These are phyloP conservation scores for Anoncus sp. DNA, from an alignment of 2,888 invertebrate genomes.

Conservation along the genomic window DNA sequence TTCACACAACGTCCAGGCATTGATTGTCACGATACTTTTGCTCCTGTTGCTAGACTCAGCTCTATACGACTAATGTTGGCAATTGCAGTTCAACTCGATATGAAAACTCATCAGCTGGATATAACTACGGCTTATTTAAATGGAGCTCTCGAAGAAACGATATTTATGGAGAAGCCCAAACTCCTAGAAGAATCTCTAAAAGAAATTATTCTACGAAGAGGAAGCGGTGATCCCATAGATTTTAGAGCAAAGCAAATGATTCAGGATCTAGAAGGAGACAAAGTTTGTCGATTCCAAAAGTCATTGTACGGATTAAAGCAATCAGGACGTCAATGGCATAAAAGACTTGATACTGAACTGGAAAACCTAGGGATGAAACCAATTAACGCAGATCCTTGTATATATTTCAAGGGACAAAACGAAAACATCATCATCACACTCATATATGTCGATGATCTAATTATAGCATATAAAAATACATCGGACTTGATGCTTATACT, in stretches of 20 bases:
- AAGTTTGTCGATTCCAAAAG: not conserved
- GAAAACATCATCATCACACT: too few relatives aligned
- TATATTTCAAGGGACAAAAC: too few relatives aligned
- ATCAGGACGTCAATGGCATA: too few relatives aligned
- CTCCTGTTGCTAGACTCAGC: not conserved
- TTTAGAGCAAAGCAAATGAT: too few relatives aligned
- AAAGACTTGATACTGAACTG: too few relatives aligned
- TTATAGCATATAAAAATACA: too few relatives aligned
- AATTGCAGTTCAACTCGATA: not conserved
- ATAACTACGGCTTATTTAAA: slow-evolving; percentile 55
- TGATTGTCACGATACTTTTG: not conserved
- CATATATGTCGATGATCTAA: too few relatives aligned
- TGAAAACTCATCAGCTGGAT: slow-evolving; percentile 48
- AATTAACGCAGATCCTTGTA: too few relatives aligned
- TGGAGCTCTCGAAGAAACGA: slow-evolving; percentile 39
- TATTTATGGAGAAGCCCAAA: slow-evolving; percentile 48
- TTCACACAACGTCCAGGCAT: not conserved
- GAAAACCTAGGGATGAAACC: too few relatives aligned
- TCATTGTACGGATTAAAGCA: too few relatives aligned
- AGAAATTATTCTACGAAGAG: not conserved
- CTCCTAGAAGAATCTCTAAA: slow-evolving; percentile 28
- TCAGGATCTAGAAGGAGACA: not conserved
- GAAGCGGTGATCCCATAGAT: too few relatives aligned
- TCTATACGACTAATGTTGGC: not conserved
- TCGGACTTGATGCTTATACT: too few relatives aligned